These are phyloP conservation scores for Polia nebulosa DNA, from an alignment of 2,888 invertebrate genomes.

Conservation along the genomic window DNA sequence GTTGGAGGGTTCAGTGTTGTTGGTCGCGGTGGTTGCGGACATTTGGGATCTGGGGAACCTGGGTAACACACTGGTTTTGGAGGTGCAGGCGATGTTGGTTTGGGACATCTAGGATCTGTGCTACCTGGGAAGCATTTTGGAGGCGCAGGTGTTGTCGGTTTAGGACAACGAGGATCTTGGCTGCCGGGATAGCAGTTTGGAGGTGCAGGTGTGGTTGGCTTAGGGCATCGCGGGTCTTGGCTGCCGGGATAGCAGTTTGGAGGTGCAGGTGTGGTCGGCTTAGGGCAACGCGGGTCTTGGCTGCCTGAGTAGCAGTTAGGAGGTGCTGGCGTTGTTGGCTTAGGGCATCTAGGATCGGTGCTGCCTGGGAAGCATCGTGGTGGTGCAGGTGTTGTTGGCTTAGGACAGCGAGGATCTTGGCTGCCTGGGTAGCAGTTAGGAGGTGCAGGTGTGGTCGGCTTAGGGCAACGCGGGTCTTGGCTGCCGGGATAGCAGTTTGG, in stretches of 20 bases:
- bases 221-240: constrained; percentile 76
- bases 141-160: neutral
- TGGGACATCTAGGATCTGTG: neutral
- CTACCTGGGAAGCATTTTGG: constrained; percentile 2
- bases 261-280: constrained; percentile 67
- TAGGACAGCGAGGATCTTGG: constrained; percentile 43
- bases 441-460: neutral
- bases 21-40: constrained; percentile 1
- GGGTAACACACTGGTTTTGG: neutral
- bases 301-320: constrained; percentile 67
- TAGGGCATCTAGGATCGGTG: constrained; percentile 62
- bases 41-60: neutral
- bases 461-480: neutral
- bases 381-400: constrained; percentile 69
- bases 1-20: constrained; percentile 30
- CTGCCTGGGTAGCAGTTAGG: constrained; percentile 23
- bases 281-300: constrained; percentile 69
- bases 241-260: constrained; percentile 73
- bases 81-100: constrained; percentile 44
- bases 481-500: neutral
- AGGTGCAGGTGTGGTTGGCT: constrained; percentile 59
- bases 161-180: neutral
- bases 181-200: constrained; percentile 23
- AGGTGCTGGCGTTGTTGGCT: constrained; percentile 64
- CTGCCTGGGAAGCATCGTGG: no score